Conservation (phyloP, 2,797 vertebrate genomes). For the Zenarchopterus dispar region DNA sequence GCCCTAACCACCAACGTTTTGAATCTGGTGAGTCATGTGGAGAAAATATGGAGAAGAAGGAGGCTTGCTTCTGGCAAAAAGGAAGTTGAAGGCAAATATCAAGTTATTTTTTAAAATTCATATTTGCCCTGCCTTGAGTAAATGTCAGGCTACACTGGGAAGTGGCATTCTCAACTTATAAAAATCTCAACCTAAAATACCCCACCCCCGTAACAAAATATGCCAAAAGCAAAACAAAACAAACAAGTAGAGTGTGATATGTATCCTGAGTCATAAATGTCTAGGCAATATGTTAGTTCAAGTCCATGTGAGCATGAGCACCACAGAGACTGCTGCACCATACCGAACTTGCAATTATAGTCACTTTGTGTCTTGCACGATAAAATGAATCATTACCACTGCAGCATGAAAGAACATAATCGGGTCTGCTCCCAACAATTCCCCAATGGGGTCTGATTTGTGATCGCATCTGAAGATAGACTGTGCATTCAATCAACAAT, state of each 20-base stretch:
- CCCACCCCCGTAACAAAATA: constrained; percentile 31
- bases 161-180: constrained; percentile 55
- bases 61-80: constrained; percentile 20
- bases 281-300: constrained; percentile 2
- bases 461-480: constrained; percentile 74
- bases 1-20: constrained; percentile 13
- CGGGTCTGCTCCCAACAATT: constrained; percentile 61
- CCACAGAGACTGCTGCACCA: constrained; percentile 33
- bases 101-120: constrained; percentile 37
- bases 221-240: constrained; percentile 36
- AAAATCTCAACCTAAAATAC: constrained; percentile 56
- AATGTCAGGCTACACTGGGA: constrained; percentile 60
- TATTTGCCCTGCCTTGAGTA: constrained; percentile 60
- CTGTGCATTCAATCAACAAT: constrained; percentile 75
- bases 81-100: constrained; percentile 59
- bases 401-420: constrained; percentile 69
- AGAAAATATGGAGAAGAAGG: constrained; percentile 26
- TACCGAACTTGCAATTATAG: constrained; percentile 58
- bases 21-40: constrained; percentile 38
- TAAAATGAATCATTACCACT: constrained; percentile 74
- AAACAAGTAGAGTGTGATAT: constrained; percentile 31
- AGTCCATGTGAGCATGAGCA: constrained; percentile 23
- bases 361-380: constrained; percentile 54
- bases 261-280: constrained; percentile 9
- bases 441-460: constrained; percentile 72